A percentile compares a stretch with the other conserved stretches of the same genome.
These are phyloP conservation scores for Disparrhopalites patrizii DNA, from an alignment of 2,888 invertebrate genomes.

Conservation along the genomic window DNA sequence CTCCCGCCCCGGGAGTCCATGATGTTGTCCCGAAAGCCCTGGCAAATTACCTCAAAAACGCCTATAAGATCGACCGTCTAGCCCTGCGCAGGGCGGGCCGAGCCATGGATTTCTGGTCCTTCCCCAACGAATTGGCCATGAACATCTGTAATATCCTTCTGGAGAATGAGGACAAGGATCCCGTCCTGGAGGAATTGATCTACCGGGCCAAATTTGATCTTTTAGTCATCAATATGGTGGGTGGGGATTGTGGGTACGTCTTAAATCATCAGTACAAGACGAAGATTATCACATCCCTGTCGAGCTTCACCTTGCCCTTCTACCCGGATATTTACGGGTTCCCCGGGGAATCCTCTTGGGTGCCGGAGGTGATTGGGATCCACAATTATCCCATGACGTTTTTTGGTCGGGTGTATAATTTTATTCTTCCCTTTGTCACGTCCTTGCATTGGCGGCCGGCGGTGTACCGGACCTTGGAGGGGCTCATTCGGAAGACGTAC, in stretches of 20 bases:
- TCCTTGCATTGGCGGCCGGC: neutral
- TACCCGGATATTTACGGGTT: constrained; percentile 3
- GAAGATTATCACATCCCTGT: neutral
- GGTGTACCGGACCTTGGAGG: neutral
- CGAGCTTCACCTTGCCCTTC: constrained; percentile 17
- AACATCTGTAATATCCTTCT: constrained; percentile 2
- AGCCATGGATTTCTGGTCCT: constrained; percentile 1
- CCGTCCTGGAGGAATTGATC: constrained; percentile 2
- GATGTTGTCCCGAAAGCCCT: constrained; percentile 12
- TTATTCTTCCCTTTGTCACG: neutral
- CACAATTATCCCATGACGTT: constrained; percentile 7
- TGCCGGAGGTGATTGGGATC: constrained; percentile 1
- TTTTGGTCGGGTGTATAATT: constrained; percentile 6
- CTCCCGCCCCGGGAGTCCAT: neutral
- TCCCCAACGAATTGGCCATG: neutral
- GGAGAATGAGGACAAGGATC: constrained; percentile 9
- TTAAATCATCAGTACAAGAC: constrained; percentile 13
- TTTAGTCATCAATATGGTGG: constrained; percentile 9
- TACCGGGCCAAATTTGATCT: constrained; percentile 21
- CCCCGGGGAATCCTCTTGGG: constrained; percentile 4
- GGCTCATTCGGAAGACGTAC: neutral
- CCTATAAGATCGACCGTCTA: constrained; percentile 10
- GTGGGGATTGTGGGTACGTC: constrained; percentile 16
- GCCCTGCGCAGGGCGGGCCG: constrained; percentile 7
- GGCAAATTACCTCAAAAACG: neutral